These are phyloP conservation scores for Conchocele bisecta DNA, from an alignment of 2,888 invertebrate species.

Conservation along the genomic window DNA sequence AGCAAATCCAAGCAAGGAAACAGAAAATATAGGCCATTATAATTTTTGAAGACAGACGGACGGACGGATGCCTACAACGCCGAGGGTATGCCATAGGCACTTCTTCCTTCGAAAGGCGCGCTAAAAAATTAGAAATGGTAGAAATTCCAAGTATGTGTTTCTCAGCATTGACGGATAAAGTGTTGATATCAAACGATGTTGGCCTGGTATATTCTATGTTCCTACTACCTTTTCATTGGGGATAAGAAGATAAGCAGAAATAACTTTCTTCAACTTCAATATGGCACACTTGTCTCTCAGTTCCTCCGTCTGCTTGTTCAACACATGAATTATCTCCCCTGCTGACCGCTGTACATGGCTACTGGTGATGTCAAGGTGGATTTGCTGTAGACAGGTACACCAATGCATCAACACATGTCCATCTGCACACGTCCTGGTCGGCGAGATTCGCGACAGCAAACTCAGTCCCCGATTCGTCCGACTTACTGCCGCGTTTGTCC, in stretches of 20 bases:
- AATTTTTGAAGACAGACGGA: too few species aligned
- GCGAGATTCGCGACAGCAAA: conserved; percentile 70
- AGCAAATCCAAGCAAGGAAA: too few species aligned
- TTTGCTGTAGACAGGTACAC: conserved; percentile 77
- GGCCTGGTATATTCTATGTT: background rate
- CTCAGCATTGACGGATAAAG: background rate
- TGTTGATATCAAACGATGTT: background rate
- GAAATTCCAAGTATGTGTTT: background rate
- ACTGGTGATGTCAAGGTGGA: conserved; percentile 56
- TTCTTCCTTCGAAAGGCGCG: too few species aligned
- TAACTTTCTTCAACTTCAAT: conserved; percentile 52
- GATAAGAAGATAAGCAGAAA: conserved; percentile 61
- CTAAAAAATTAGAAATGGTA: too few species aligned
- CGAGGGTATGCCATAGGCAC: too few species aligned
- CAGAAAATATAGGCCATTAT: too few species aligned
- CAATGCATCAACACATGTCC: conserved; percentile 76
- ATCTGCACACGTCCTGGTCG: conserved; percentile 72
- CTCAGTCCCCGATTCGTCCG: conserved; percentile 67
- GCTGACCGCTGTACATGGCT: conserved; percentile 63
- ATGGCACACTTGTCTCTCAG: conserved; percentile 60
- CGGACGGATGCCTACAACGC: too few species aligned
- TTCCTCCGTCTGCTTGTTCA: conserved; percentile 62
- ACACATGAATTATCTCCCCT: conserved; percentile 53
- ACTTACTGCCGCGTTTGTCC: conserved; percentile 15
- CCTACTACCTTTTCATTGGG: conserved; percentile 76